These are phyloP conservation scores for Euspilapteryx auroguttella DNA, from an alignment of 2,888 invertebrate species.

Conservation along the genomic window DNA sequence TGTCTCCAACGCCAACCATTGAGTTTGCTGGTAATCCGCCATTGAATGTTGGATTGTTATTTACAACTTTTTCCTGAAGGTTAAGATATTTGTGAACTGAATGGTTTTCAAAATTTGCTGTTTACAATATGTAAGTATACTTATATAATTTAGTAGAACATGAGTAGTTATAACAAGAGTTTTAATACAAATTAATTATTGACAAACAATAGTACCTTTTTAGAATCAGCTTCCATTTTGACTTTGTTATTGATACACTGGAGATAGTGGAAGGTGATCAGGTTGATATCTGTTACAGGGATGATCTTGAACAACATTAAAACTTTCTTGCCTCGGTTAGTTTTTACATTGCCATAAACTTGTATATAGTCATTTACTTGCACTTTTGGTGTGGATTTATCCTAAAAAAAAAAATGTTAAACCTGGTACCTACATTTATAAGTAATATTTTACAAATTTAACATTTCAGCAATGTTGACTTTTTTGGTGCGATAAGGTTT, in stretches of 20 bases:
- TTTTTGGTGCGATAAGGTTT: too few species aligned
- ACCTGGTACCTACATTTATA: too few species aligned
- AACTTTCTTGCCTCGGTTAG: conserved; percentile 50
- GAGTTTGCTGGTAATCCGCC: conserved; percentile 40
- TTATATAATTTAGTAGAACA: too few species aligned
- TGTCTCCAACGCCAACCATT: conserved; percentile 36
- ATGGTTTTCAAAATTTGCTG: too few species aligned
- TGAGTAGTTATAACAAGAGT: too few species aligned
- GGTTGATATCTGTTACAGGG: conserved; percentile 44
- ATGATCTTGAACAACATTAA: conserved; percentile 51
- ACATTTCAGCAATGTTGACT: too few species aligned
- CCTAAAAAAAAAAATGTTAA: conserved; percentile 26
- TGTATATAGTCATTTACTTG: conserved; percentile 52
- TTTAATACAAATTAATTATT: too few species aligned
- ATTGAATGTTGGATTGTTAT: conserved; percentile 20
- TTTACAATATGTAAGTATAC: too few species aligned
- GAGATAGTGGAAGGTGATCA: conserved; percentile 52
- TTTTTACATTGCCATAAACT: conserved; percentile 49
- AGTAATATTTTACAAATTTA: too few species aligned
- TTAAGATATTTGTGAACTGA: conserved; percentile 1
- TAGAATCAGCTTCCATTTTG: conserved; percentile 49
- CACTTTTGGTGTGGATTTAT: conserved; percentile 45
- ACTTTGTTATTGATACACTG: conserved; percentile 51
- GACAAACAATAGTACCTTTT: too few species aligned
- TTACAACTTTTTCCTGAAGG: conserved; percentile 27